Base-by-base conservation (phyloP, 1,140 invertebrate genomes). In the Notospermus geniculatus region DNA sequence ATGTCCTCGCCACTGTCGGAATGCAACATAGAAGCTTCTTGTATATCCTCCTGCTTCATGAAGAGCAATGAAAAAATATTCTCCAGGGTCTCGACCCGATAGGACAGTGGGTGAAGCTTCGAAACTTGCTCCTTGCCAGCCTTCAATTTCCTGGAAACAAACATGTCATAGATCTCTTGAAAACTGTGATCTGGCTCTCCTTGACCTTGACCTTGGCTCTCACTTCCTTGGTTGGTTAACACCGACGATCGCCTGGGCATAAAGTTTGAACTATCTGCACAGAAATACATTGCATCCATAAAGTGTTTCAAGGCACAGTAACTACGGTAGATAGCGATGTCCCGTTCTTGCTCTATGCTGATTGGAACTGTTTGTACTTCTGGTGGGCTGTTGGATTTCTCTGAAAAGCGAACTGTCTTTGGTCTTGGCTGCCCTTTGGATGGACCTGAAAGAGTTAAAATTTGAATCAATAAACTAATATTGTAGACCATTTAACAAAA, bases 21-120 rank as follows among this genome's bases (percentile, higher is more conserved):
- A 23, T 74, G 72, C 2, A 63, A 55, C 11, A 54, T 32, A n/a
- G 64, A 62, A 9, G 46, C 60, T 43, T 80, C 72, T 53, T 70
- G 66, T 53, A 82, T 63, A 60, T 79, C 74, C 57, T 73, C 72
- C 58, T 75, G 67, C 36, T 69, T 79, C 7, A 78, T 60, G 73
- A 83, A 83, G 27, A 83, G 65, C 36, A 83, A 60, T 25, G 79
- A 76, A 67, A 80, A 83, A 5, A 83, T 71, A 73, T 83, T 77
- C 68, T 83, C 81, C 59, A 83, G 54, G 13, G 82, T 73, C 68
- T 83, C 82, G 2, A 83, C 64, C 13, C 81, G 63, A 59, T 75
- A 81, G 19, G 72, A 67, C 52, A 83, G 57, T 5, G 81, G 80
- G 45, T 74, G 74, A 19, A 83, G 64, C 57, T 73, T 66, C 19